Evolutionary conservation across 2,113 vertebrate genomes (phyloP).

Genomic region (Podilymbus podiceps): DNA sequence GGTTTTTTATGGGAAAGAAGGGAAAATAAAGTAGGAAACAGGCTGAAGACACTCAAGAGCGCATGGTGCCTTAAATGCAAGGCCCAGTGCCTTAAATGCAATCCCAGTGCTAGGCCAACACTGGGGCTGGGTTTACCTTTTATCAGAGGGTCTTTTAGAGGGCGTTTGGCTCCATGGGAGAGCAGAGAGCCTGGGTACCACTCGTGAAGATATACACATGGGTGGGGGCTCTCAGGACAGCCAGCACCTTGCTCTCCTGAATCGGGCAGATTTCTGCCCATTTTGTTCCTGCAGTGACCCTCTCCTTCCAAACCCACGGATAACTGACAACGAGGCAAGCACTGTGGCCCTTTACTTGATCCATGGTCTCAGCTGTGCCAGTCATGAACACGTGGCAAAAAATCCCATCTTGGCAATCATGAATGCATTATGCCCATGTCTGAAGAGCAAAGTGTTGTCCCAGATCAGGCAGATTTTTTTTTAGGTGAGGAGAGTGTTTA

Average conservation of each 20-base stretch:
- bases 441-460: neutral
- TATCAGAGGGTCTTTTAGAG: neutral
- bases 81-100: too few relatives aligned
- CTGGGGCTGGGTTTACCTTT: neutral
- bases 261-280: neutral
- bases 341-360: neutral
- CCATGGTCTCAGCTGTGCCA: neutral
- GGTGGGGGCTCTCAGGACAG: neutral
- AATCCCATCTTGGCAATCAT: neutral
- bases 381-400: neutral
- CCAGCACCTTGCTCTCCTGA: neutral
- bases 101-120: neutral
- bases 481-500: neutral
- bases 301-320: neutral
- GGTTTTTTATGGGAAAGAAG: neutral
- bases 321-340: rapidly evolving
- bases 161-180: neutral
- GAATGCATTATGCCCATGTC: rapidly evolving
- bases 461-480: too few relatives aligned
- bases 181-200: neutral
- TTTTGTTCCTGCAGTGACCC: neutral
- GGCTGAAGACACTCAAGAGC: neutral
- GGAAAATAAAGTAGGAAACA: neutral
- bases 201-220: rapidly evolving
- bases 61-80: neutral